These are phyloP conservation scores for Alcis repandata DNA, from an alignment of 2,888 invertebrate species.

Conservation along the genomic window DNA sequence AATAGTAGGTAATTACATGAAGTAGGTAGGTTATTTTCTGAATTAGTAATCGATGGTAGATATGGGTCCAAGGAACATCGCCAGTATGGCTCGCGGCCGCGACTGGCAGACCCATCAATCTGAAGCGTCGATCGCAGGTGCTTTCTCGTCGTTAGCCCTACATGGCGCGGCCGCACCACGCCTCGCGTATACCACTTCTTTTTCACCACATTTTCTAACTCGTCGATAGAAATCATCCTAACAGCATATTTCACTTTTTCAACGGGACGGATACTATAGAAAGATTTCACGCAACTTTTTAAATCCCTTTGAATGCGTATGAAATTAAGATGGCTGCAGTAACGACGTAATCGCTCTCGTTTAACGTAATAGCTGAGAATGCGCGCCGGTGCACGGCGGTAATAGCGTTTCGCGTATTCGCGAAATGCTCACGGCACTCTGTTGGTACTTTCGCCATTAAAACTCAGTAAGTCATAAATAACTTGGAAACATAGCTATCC, in stretches of 20 bases:
- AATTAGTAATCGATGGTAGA: not conserved
- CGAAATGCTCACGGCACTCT: constrained; percentile 73
- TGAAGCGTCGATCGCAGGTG: constrained; percentile 77
- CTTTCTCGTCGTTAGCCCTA: constrained; percentile 87
- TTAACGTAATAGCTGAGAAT: constrained; percentile 78
- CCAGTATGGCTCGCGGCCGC: constrained; percentile 51
- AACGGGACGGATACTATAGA: constrained; percentile 72
- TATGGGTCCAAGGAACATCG: constrained; percentile 16
- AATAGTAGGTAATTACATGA: not conserved
- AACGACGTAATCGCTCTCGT: constrained; percentile 76
- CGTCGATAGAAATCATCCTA: constrained; percentile 83
- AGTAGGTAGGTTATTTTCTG: constrained; percentile 1
- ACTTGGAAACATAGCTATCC: constrained; percentile 57
- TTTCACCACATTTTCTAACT: constrained; percentile 85
- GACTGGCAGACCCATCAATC: constrained; percentile 76
- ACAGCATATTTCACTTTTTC: constrained; percentile 80
- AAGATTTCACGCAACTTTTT: constrained; percentile 72
- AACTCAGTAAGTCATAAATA: constrained; percentile 69
- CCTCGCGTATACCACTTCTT: constrained; percentile 81
- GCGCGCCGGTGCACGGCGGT: constrained; percentile 56
- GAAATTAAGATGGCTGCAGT: constrained; percentile 76
- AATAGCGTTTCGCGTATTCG: constrained; percentile 76
- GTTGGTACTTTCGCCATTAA: constrained; percentile 70
- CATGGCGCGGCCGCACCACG: constrained; percentile 80
- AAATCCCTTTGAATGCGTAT: constrained; percentile 70